Conservation (phyloP, 1,140 invertebrate genomes). For the Sitophilus oryzae region DNA sequence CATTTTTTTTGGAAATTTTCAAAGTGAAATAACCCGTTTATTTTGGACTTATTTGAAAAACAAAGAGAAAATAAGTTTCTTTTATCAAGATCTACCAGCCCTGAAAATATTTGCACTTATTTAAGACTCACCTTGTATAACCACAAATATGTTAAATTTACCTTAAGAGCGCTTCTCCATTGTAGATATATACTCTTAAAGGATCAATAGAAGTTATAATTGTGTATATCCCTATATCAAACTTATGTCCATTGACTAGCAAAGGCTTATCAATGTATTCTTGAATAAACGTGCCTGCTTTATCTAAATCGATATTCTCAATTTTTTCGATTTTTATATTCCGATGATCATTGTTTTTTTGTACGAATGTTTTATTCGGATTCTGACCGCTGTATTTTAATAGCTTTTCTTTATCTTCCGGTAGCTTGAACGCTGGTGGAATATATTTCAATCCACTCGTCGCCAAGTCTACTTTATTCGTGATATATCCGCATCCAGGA, state of each 20-base stretch:
- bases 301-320: constrained; percentile 65
- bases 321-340: constrained; percentile 74
- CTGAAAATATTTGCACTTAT: too few relatives aligned
- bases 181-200: constrained; percentile 81
- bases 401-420: constrained; percentile 67
- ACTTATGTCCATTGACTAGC: constrained; percentile 82
- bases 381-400: constrained; percentile 62
- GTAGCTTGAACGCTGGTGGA: constrained; percentile 83
- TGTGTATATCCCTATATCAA: constrained; percentile 95
- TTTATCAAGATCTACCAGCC: too few relatives aligned
- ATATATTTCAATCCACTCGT: constrained; percentile 70
- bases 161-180: constrained; percentile 83
- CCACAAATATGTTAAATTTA: constrained; percentile 44
- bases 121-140: too few relatives aligned
- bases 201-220: constrained; percentile 88
- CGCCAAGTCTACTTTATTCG: constrained; percentile 89
- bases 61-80: too few relatives aligned
- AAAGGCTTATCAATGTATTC: constrained; percentile 81
- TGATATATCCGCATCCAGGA: constrained; percentile 90
- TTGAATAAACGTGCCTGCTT: constrained; percentile 80
- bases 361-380: constrained; percentile 74
- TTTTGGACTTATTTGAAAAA: too few relatives aligned
- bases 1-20: too few relatives aligned
- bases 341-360: constrained; percentile 89
- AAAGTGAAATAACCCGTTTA: too few relatives aligned